phyloP scores from a whole-genome alignment of 2,113 vertebrate species.

The Lethenteron camtschaticum region DNA sequence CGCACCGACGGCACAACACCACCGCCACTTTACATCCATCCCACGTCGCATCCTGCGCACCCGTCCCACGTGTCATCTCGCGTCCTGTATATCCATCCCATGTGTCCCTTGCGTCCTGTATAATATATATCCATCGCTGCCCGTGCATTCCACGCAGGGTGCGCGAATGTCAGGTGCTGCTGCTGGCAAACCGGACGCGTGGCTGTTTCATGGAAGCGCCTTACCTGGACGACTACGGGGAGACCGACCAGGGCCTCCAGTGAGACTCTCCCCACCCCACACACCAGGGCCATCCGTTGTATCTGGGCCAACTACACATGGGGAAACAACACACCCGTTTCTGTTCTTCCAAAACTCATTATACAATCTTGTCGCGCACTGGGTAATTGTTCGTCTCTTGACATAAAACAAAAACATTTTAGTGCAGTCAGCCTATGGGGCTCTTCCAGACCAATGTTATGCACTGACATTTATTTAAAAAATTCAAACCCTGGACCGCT shows the following conservation, averaged over 20 bases:
- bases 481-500: too few species aligned
- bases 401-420: too few species aligned
- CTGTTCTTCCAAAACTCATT: constrained; percentile 5
- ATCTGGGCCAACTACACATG: too few species aligned
- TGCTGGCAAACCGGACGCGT: constrained; percentile 71
- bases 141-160: constrained; percentile 31
- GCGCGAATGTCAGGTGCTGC: constrained; percentile 69
- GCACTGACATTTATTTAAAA: too few species aligned
- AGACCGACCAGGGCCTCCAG: constrained; percentile 75
- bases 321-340: constrained; percentile 6
- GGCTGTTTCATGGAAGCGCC: constrained; percentile 72
- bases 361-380: background rate
- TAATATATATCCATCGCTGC: background rate
- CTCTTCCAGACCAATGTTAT: too few species aligned
- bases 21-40: background rate
- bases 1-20: background rate
- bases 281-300: background rate
- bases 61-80: background rate
- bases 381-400: too few species aligned
- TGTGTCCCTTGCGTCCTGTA: background rate
- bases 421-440: too few species aligned
- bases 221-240: constrained; percentile 90
- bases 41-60: background rate
- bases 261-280: constrained; percentile 21
- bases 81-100: background rate